Evolutionary conservation across 2,113 vertebrate genomes (phyloP).

Genomic region (rabbit (Oryctolagus cuniculus)): mOryCun1.1 NC_091435.1:14790001-14790500

Average conservation of each 20-base stretch:
- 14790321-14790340: not conserved
- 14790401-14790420: not conserved
- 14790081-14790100: not conserved
- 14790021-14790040: not conserved
- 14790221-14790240: too few relatives aligned
- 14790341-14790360: not conserved
- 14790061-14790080: not conserved
- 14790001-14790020: not conserved
- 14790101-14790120: not conserved
- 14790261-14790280: not conserved
- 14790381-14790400: too few relatives aligned
- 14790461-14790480: not conserved
- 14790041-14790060: not conserved
- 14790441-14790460: not conserved
- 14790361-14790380: not conserved
- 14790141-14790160: not conserved
- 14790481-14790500: not conserved
- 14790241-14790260: not conserved
- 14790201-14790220: too few relatives aligned
- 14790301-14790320: not conserved
- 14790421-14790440: not conserved
- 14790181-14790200: not conserved
- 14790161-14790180: not conserved
- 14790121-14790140: not conserved
- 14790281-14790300: not conserved